Evolutionary conservation across 37 sponge, comb jelly and placozoan species (phyloP).

Genomic region (Chondrilla cf. caribensis): DNA sequence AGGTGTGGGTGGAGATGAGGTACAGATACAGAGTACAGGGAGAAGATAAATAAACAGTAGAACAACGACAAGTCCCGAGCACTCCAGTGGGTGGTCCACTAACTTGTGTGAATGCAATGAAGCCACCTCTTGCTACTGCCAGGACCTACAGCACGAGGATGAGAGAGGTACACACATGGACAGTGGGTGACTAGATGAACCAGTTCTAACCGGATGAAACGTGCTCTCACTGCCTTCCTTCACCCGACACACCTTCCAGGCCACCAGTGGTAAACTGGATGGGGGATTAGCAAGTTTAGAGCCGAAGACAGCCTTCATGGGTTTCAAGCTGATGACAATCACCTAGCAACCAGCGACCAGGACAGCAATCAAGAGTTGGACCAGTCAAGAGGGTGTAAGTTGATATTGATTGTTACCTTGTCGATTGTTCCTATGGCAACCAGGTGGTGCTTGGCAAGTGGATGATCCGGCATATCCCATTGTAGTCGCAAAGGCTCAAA

Average conservation of each 20-base stretch:
- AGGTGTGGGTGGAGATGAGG: too few relatives aligned
- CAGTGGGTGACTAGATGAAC: not conserved
- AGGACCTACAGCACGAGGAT: slow-evolving; percentile 44
- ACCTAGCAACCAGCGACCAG: too few relatives aligned
- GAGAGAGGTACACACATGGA: not conserved
- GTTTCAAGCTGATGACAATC: not conserved
- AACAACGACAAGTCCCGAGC: too few relatives aligned
- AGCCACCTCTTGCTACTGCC: slow-evolving; percentile 50
- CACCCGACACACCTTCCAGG: slow-evolving; percentile 2
- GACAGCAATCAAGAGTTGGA: too few relatives aligned
- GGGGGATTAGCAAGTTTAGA: not conserved
- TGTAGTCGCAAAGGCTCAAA: slow-evolving; percentile 68
- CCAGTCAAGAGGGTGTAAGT: too few relatives aligned
- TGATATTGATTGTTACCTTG: too few relatives aligned
- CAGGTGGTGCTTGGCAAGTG: slow-evolving; percentile 25
- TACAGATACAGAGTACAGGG: too few relatives aligned
- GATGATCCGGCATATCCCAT: slow-evolving; percentile 30
- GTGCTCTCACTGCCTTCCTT: not conserved
- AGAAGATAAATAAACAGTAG: too few relatives aligned
- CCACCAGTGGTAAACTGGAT: not conserved
- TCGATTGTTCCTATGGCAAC: slow-evolving; percentile 29
- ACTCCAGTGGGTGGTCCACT: not conserved
- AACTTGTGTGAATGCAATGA: slow-evolving; percentile 63
- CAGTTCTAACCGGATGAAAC: not conserved
- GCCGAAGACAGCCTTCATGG: not conserved